Evolutionary conservation across 2,113 vertebrate species (phyloP).

Genomic region (Cariama cristata): DNA sequence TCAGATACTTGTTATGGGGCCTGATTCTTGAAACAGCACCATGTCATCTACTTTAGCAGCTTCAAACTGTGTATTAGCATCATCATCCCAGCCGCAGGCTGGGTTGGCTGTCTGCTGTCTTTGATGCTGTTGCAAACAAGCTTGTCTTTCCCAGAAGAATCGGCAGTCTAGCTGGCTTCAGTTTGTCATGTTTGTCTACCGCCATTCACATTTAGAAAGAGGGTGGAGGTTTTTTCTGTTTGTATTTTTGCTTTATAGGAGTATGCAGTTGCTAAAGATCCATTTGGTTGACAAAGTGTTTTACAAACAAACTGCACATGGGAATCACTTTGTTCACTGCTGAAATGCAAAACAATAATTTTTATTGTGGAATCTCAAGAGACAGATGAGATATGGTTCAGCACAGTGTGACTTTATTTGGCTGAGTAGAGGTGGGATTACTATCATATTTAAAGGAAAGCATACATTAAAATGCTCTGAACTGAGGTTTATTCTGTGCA

Average conservation of each 20-base stretch:
- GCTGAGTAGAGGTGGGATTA: constrained; percentile 19
- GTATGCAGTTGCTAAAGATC: constrained; percentile 9
- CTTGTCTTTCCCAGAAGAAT: not conserved
- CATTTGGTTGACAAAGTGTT: constrained; percentile 50
- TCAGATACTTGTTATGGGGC: not conserved
- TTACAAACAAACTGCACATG: constrained; percentile 46
- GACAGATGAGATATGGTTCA: constrained; percentile 9
- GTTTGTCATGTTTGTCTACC: not conserved
- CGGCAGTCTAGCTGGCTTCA: not conserved
- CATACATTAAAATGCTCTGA: not conserved
- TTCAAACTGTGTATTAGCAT: not conserved
- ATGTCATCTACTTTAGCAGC: not conserved
- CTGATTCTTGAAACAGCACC: not conserved
- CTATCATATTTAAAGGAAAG: constrained; percentile 25
- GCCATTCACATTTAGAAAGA: not conserved
- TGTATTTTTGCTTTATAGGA: constrained; percentile 8
- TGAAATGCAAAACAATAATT: constrained; percentile 23
- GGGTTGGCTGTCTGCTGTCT: not conserved
- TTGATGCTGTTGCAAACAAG: not conserved
- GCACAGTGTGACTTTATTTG: not conserved
- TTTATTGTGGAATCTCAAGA: constrained; percentile 16
- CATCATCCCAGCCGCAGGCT: not conserved
- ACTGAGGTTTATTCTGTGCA: not conserved
- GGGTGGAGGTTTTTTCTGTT: not conserved
- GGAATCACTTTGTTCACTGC: constrained; percentile 1